Conservation (phyloP, 53 echinoderm and acorn worm genomes). For the Paelopatides confundens region DNA sequence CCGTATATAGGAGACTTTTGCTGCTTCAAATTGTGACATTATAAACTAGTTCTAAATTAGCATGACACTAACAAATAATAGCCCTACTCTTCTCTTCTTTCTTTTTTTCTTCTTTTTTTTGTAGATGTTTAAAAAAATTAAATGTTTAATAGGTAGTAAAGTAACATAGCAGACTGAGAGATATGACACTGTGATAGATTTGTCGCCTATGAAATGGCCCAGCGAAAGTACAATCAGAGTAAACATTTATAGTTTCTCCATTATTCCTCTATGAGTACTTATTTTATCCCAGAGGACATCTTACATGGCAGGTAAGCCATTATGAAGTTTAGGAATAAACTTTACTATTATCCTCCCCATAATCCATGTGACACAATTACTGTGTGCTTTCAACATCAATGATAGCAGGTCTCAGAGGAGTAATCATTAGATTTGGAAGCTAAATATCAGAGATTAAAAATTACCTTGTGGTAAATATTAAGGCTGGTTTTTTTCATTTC, state of each 20-base stretch:
- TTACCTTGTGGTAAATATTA: not conserved
- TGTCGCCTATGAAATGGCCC: not conserved
- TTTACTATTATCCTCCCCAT: not conserved
- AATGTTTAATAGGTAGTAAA: no score
- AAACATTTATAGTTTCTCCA: not conserved
- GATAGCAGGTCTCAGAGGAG: constrained; percentile 24
- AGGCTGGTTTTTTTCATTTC: not conserved
- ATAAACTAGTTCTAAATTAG: no score
- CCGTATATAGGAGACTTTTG: no score
- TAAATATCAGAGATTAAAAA: constrained; percentile 32
- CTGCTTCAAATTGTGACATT: no score
- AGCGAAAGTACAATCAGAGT: not conserved
- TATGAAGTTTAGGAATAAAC: constrained; percentile 7
- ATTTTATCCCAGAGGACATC: constrained; percentile 12
- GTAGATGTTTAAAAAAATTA: no score
- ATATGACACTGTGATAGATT: not conserved
- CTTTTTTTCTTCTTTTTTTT: no score
- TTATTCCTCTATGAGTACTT: not conserved
- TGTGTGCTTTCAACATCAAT: constrained; percentile 23
- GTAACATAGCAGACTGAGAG: no score
- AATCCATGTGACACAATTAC: constrained; percentile 28
- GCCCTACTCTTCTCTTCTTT: no score
- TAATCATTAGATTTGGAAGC: constrained; percentile 30
- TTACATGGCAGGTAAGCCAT: constrained; percentile 40
- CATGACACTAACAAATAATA: no score